These are phyloP conservation scores for Sorex araneus DNA, from an alignment of 2,113 vertebrate species.

Conservation along the genomic window DNA sequence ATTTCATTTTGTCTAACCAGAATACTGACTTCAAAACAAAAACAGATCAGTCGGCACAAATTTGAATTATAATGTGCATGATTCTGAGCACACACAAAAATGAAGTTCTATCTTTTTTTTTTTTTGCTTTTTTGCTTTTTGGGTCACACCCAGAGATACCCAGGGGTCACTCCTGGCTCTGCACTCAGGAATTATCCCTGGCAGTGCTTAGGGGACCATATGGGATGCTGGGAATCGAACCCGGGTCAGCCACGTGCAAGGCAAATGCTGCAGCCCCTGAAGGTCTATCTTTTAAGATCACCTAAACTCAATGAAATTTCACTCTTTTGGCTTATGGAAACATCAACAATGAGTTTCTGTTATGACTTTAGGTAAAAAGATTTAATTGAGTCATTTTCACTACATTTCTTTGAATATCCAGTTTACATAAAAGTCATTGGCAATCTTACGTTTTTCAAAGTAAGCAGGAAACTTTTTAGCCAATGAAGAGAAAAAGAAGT, in stretches of 20 bases:
- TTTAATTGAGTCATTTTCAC: neutral
- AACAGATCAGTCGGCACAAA: neutral
- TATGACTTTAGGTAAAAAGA: conserved; percentile 25
- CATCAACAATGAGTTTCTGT: neutral
- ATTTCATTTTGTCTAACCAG: neutral
- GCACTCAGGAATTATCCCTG: no score
- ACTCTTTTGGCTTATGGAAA: neutral
- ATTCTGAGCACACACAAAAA: neutral
- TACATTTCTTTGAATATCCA: conserved; percentile 32
- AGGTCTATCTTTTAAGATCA: neutral
- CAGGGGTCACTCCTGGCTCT: no score
- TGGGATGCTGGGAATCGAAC: no score
- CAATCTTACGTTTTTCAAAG: conserved; percentile 59
- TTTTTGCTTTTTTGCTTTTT: no score
- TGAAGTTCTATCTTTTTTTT: neutral
- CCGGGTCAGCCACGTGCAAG: no score
- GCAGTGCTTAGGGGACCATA: no score
- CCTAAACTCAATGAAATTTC: neutral
- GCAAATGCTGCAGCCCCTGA: no score
- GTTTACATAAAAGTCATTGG: conserved; percentile 6
- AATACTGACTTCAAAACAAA: conserved; percentile 19
- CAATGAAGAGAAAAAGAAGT: conserved; percentile 69
- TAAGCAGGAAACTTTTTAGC: conserved; percentile 72
- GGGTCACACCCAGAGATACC: no score
- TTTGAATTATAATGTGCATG: neutral